Percentiles rank a stretch among this genome's conserved stretches.
phyloP scores from a whole-genome alignment of 1,140 invertebrate species.

The Orussus abietinus region DNA sequence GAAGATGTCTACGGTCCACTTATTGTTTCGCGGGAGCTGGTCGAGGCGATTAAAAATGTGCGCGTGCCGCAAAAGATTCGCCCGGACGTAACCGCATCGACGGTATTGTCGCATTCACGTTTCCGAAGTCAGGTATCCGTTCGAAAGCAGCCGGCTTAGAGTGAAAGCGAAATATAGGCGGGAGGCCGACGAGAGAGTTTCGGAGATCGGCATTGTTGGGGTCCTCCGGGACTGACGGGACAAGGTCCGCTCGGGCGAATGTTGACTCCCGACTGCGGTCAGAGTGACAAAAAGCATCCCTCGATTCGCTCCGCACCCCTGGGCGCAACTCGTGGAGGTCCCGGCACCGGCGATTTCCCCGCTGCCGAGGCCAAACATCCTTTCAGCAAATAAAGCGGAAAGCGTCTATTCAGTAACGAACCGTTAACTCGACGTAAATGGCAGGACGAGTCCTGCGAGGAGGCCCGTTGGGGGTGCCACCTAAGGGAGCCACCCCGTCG shows the following conservation, averaged over 20 bases:
- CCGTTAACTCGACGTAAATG: conserved; percentile 50
- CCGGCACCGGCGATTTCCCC: conserved; percentile 19
- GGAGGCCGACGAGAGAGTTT: conserved; percentile 14
- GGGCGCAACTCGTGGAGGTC: conserved; percentile 2
- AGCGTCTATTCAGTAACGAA: conserved; percentile 41
- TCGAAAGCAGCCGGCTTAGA: too few relatives aligned
- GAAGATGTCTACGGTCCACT: too few relatives aligned
- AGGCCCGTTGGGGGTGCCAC: conserved; percentile 11
- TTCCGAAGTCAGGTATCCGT: too few relatives aligned
- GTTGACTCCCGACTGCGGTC: conserved; percentile 43
- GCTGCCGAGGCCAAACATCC: conserved; percentile 39
- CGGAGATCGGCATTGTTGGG: conserved; percentile 8
- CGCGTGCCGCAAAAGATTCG: too few relatives aligned
- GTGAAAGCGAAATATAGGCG: too few relatives aligned
- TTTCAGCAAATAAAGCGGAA: conserved; percentile 37
- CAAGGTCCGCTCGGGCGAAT: conserved; percentile 38
- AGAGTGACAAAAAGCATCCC: conserved; percentile 41
- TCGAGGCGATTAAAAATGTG: too few relatives aligned
- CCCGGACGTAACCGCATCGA: too few relatives aligned
- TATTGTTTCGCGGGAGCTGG: too few relatives aligned
- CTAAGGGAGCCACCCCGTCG: conserved; percentile 14
- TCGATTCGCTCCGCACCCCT: conserved; percentile 43
- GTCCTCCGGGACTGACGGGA: conserved; percentile 18
- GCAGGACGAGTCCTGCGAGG: too few relatives aligned
- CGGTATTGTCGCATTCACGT: too few relatives aligned